Conservation (phyloP, 2,113 vertebrate genomes). For the Polyodon spathula region DNA sequence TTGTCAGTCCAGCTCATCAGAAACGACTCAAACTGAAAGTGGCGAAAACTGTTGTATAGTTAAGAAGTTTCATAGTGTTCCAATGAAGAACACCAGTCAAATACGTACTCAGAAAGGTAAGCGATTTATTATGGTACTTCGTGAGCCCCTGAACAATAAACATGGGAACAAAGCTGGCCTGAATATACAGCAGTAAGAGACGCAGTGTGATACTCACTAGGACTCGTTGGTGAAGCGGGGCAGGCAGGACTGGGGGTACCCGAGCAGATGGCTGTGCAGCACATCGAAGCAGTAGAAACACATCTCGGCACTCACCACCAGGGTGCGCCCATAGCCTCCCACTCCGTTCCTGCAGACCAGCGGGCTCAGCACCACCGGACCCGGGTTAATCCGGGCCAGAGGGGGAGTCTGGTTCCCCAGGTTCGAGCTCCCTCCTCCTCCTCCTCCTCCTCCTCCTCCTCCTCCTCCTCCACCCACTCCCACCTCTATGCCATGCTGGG, state of each 20-base stretch:
- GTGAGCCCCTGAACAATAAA: no score
- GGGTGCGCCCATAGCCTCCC: conserved; percentile 65
- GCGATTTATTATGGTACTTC: no score
- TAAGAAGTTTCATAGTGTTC: no score
- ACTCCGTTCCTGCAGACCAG: conserved; percentile 65
- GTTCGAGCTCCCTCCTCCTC: conserved; percentile 52
- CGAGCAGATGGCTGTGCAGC: conserved; percentile 75
- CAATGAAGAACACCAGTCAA: no score
- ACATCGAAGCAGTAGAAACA: conserved; percentile 79
- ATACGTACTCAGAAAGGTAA: no score
- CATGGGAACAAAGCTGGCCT: no score
- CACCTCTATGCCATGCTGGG: conserved; percentile 68
- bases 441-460: conserved; percentile 55
- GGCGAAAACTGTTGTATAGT: no score
- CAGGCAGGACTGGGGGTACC: conserved; percentile 71
- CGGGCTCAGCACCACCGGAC: conserved; percentile 67
- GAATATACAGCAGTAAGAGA: no score
- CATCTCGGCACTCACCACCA: conserved; percentile 76
- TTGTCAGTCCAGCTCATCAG: no score
- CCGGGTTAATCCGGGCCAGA: conserved; percentile 65
- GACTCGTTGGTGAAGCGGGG: conserved; percentile 76
- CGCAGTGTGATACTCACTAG: conserved; percentile 58
- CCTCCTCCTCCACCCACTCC: conserved; percentile 61
- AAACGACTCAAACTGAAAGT: no score
- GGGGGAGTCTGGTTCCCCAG: conserved; percentile 50